These are phyloP conservation scores for Raja brachyura DNA, from an alignment of 2,113 vertebrate species.

Conservation along the genomic window DNA sequence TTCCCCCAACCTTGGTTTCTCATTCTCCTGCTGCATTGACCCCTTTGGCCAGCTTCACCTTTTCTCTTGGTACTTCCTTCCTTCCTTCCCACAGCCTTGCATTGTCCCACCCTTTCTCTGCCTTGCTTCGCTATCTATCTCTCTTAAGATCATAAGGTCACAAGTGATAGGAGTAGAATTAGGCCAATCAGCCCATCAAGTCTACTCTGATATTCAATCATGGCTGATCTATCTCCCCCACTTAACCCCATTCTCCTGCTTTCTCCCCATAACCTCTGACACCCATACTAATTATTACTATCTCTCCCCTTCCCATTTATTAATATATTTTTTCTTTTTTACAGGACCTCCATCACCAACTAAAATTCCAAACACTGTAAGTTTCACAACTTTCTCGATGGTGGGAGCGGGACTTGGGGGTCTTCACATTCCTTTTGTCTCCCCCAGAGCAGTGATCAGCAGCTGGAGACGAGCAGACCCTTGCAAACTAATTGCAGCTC, in stretches of 20 bases:
- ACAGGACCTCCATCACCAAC: conserved; percentile 90
- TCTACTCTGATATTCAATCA: too few species aligned
- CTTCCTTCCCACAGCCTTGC: neutral
- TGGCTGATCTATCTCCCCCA: too few species aligned
- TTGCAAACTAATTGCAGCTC: neutral
- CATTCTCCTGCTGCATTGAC: too few species aligned
- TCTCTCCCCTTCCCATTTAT: neutral
- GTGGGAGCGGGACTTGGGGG: neutral
- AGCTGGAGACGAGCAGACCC: neutral
- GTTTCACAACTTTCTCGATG: conserved; percentile 49
- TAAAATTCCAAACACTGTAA: conserved; percentile 87
- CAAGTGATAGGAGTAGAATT: too few species aligned
- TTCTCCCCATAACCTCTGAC: neutral
- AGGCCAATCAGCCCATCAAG: too few species aligned
- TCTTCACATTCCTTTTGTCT: neutral
- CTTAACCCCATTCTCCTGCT: neutral
- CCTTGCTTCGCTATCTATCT: neutral
- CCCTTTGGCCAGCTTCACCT: too few species aligned
- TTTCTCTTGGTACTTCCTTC: too few species aligned
- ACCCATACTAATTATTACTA: neutral
- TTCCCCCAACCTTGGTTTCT: too few species aligned
- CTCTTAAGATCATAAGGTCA: too few species aligned
- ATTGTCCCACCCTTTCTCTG: neutral
- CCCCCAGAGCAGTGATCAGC: neutral
- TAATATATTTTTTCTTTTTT: conserved; percentile 39